A percentile compares a stretch with the other conserved stretches of the same genome.
Evolutionary conservation across 2,888 invertebrate species (phyloP).

Genomic region (Dinocampus coccinellae): DNA sequence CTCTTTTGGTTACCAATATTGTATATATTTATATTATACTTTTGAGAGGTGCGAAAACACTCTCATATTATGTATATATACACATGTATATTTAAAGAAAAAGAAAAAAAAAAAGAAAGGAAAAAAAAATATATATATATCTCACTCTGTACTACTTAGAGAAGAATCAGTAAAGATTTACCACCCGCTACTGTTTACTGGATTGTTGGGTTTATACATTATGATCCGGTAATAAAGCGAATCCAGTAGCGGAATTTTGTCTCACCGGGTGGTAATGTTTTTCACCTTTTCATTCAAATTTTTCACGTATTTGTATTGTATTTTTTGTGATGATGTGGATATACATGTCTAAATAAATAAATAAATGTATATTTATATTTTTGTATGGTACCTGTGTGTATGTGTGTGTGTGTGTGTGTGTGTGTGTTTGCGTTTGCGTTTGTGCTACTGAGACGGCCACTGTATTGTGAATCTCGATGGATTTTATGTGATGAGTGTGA

Average conservation of each 20-base stretch:
- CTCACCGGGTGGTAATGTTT: constrained; percentile 32
- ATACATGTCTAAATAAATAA: constrained; percentile 5
- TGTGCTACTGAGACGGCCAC: no score
- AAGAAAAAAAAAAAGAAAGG: background rate
- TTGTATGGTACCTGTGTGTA: background rate
- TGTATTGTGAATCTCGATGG: background rate
- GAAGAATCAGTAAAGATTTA: constrained; percentile 46
- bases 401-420: background rate
- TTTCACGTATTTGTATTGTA: constrained; percentile 15
- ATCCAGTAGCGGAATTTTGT: constrained; percentile 23
- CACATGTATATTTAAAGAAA: background rate
- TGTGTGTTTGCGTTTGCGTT: no score
- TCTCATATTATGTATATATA: background rate
- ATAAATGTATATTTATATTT: background rate
- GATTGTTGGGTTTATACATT: constrained; percentile 38
- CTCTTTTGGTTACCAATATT: background rate
- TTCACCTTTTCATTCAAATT: constrained; percentile 5
- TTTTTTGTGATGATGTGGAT: background rate
- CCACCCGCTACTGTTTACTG: constrained; percentile 50
- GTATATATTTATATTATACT: background rate
- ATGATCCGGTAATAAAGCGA: constrained; percentile 36
- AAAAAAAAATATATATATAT: constrained; percentile 25
- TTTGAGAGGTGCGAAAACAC: constrained; percentile 44
- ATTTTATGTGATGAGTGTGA: background rate
- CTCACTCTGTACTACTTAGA: constrained; percentile 16